A percentile compares a stretch with the other conserved stretches of the same genome.
Conservation (phyloP, 2,113 vertebrate species). For the Misgurnus anguillicaudatus region DNA sequence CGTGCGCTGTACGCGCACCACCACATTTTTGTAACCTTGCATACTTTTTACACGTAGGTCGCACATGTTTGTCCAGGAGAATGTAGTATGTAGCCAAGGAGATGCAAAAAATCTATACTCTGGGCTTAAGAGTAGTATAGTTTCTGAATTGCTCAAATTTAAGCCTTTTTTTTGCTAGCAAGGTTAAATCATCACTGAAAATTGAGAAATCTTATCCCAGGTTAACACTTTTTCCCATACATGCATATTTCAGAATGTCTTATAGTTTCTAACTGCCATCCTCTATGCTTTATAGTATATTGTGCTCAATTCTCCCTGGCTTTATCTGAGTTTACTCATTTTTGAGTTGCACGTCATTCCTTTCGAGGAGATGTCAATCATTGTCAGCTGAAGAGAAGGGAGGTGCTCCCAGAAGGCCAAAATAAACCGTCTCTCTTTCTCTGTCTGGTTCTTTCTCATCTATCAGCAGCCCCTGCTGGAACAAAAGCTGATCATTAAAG, state of each 20-base stretch:
- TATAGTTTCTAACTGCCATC: background rate
- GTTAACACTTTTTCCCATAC: background rate
- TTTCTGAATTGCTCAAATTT: background rate
- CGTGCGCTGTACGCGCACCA: too few species aligned
- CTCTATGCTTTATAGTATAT: background rate
- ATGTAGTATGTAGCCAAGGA: too few species aligned
- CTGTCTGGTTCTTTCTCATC: background rate
- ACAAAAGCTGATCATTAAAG: constrained; percentile 17
- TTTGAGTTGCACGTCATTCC: background rate
- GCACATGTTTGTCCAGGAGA: too few species aligned
- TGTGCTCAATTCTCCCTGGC: background rate
- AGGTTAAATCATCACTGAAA: too few species aligned
- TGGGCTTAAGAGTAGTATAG: background rate
- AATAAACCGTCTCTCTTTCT: background rate
- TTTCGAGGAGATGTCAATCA: constrained; percentile 1
- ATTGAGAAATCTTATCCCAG: too few species aligned
- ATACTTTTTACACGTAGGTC: too few species aligned
- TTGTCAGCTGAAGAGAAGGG: background rate
- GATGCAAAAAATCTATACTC: too few species aligned
- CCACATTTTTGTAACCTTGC: too few species aligned
- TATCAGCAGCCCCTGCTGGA: constrained; percentile 19
- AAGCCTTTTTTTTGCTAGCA: background rate
- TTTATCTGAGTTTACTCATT: background rate
- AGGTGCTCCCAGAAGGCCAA: constrained; percentile 11
- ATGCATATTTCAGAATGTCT: too few species aligned